phyloP scores from a whole-genome alignment of 2,888 invertebrate genomes.

The Macrosoma leucophasiata region DNA sequence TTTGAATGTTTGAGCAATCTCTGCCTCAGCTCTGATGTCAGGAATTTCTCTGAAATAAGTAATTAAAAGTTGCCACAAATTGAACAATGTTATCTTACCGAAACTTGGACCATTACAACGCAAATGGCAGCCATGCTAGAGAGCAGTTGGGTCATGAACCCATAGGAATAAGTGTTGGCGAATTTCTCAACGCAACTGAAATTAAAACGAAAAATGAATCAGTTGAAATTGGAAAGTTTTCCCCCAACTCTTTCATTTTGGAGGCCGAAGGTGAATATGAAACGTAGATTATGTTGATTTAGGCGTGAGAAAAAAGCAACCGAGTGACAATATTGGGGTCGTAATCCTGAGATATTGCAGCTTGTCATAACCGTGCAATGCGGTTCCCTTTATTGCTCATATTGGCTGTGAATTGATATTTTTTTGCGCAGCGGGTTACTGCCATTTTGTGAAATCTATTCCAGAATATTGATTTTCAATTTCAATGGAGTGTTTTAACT shows the following conservation, averaged over 20 bases:
- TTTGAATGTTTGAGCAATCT: too few species aligned
- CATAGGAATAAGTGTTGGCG: constrained; percentile 58
- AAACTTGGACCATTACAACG: constrained; percentile 70
- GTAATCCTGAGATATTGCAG: constrained; percentile 69
- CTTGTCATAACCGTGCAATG: constrained; percentile 43
- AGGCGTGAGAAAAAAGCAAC: constrained; percentile 51
- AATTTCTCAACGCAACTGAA: constrained; percentile 65
- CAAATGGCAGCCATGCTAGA: constrained; percentile 69
- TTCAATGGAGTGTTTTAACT: too few species aligned
- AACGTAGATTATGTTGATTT: constrained; percentile 56
- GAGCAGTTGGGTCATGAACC: constrained; percentile 67
- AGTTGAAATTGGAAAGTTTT: constrained; percentile 4
- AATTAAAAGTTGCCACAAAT: too few species aligned
- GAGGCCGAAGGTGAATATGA: constrained; percentile 45
- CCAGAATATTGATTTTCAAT: background rate
- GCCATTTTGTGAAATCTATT: background rate
- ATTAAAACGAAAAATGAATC: constrained; percentile 10
- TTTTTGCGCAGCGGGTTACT: constrained; percentile 14
- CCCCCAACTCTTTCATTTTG: constrained; percentile 32
- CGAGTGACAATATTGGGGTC: constrained; percentile 58
- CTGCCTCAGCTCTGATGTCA: too few species aligned
- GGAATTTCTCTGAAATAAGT: too few species aligned
- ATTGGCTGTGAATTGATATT: constrained; percentile 34
- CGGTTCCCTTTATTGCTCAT: constrained; percentile 44
- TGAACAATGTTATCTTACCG: too few species aligned